phyloP scores from a whole-genome alignment of 1,140 invertebrate species.

The Macrobrachium nipponense region DNA sequence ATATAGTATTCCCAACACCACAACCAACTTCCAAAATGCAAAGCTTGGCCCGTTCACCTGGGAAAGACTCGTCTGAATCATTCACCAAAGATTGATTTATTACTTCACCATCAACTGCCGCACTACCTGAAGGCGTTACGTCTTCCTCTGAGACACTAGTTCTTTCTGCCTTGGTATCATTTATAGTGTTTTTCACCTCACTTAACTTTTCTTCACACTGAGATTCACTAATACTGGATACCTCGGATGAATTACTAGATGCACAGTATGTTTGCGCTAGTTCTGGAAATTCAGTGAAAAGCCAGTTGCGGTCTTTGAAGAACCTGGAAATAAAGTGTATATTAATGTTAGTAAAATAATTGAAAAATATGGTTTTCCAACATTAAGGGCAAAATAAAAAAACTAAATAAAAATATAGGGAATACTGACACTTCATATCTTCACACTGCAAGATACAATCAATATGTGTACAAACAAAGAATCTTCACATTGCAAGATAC shows the following conservation, averaged over 20 bases:
- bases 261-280: slow-evolving; percentile 70
- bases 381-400: not conserved
- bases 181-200: not conserved
- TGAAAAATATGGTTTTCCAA: not conserved
- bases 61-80: slow-evolving; percentile 60
- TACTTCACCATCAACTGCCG: not conserved
- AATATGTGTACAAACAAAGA: too few species aligned
- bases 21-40: slow-evolving; percentile 91
- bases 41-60: slow-evolving; percentile 68
- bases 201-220: not conserved
- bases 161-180: not conserved
- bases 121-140: too few species aligned
- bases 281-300: slow-evolving; percentile 98
- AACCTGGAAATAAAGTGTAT: slow-evolving; percentile 78
- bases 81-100: not conserved
- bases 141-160: not conserved
- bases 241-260: too few species aligned
- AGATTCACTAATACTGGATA: not conserved
- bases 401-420: too few species aligned
- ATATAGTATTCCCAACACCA: slow-evolving; percentile 97
- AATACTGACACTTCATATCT: too few species aligned
- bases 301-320: slow-evolving; percentile 98
- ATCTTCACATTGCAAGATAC: too few species aligned
- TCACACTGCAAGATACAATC: too few species aligned
- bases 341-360: not conserved